Percentiles rank a stretch among this genome's conserved stretches.
phyloP scores from a whole-genome alignment of 2,113 vertebrate species.

The Zosterops pallidus region DNA sequence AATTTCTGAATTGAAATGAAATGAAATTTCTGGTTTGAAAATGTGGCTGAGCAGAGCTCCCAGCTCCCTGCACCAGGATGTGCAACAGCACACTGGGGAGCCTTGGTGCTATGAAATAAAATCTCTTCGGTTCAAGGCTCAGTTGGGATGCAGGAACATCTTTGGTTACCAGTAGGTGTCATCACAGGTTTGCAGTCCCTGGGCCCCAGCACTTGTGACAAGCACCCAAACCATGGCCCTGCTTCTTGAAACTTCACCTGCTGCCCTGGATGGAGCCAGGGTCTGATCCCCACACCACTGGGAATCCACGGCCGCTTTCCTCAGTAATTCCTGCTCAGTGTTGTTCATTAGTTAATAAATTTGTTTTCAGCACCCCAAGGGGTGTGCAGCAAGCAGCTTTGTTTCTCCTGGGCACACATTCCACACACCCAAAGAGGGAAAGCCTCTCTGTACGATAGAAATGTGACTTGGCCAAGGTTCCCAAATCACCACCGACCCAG shows the following conservation, averaged over 20 bases:
- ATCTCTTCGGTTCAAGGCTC: fast-evolving
- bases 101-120: not conserved
- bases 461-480: not conserved
- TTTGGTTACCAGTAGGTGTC: conserved; percentile 57
- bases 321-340: not conserved
- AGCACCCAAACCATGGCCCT: not conserved
- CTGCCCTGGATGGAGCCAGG: not conserved
- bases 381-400: not conserved
- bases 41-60: not conserved
- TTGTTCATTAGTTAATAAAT: not conserved
- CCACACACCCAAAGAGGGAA: not conserved
- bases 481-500: not conserved
- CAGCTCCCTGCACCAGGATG: not conserved
- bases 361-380: too few species aligned
- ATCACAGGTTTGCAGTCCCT: conserved; percentile 19
- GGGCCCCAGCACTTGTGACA: not conserved
- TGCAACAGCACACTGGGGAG: not conserved
- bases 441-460: not conserved
- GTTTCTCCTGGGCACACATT: not conserved
- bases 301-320: not conserved
- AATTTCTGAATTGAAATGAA: too few species aligned
- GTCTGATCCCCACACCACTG: not conserved
- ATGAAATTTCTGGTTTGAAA: not conserved
- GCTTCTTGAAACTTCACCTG: not conserved
- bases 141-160: not conserved